Evolutionary conservation across 2,888 invertebrate species (phyloP).

Genomic region (Hydraecia micacea): DNA sequence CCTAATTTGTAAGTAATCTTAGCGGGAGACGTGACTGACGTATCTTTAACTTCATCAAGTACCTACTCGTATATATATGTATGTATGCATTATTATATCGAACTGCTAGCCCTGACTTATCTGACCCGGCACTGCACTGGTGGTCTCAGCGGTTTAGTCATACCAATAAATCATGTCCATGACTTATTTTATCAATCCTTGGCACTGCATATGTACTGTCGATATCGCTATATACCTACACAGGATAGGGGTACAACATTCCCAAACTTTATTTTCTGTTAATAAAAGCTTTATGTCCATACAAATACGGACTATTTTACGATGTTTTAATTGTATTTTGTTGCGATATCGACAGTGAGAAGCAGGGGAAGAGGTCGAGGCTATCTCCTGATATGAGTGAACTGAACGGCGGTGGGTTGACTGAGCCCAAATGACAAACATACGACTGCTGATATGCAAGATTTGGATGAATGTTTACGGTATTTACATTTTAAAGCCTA

Average conservation of each 20-base stretch:
- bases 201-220: constrained; percentile 72
- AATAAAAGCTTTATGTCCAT: constrained; percentile 49
- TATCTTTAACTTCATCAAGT: constrained; percentile 11
- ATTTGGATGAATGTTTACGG: constrained; percentile 59
- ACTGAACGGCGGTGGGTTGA: constrained; percentile 76
- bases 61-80: background rate
- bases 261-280: constrained; percentile 63
- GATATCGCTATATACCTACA: constrained; percentile 77
- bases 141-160: constrained; percentile 56
- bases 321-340: constrained; percentile 34
- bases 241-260: constrained; percentile 75
- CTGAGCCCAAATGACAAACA: constrained; percentile 79
- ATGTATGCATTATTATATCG: constrained; percentile 38
- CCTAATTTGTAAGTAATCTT: constrained; percentile 31
- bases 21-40: constrained; percentile 33
- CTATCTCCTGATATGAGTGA: constrained; percentile 84
- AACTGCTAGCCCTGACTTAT: constrained; percentile 56
- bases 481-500: constrained; percentile 43
- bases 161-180: constrained; percentile 66
- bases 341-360: constrained; percentile 70
- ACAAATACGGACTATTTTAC: constrained; percentile 68
- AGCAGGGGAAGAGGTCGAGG: constrained; percentile 87
- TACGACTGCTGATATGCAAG: constrained; percentile 64
- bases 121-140: constrained; percentile 56
- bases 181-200: constrained; percentile 66